Evolutionary conservation across 1,140 invertebrate species (phyloP), one percentile per base, ranked within the genome.

Genomic region (Heterodera carotae): DNA sequence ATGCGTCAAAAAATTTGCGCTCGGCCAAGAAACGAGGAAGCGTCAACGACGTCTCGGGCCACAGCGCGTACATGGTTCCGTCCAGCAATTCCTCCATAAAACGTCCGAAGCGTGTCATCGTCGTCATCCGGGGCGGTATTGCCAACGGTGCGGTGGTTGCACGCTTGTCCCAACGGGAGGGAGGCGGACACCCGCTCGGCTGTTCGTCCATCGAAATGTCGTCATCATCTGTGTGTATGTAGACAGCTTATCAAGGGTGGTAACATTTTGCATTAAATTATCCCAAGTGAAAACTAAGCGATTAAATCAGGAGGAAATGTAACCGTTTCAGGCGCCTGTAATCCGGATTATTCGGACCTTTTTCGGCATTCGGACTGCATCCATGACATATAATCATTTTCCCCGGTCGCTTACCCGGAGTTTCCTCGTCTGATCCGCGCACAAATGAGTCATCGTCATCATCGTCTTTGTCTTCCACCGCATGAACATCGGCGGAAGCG

Each of bases 21-120:
- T 84, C 71, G 15, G 79, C 81, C 62, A 82, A 53, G 73, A 82
- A 82, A 29, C 82, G 53, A 7, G 81, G 82, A 18, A 82, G 56
- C 22, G 73, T 73, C 53, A 82, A n/a, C n/a, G 82, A 43, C 7
- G 69, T 80, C 34, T 82, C 82, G 25, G 81, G 81, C 81, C 80
- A 81, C 33, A 81, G 74, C 34, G 66, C 34, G 60, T 56, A 59
- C 10, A 77, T 43, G 33, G 60, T 34, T 27, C 74, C 75, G 59
- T 67, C 33, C 48, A 79, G 8, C 34, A 76, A 53, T 29, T 69
- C 62, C 33, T 56, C 64, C 34, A 69, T n/a, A 7, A 36, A 69
- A 69, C 67, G 33, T 6, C 27, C 29, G 31, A 66, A 64, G 18
- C 62, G 43, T 4, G 48, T 62, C n/a, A 0, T 18, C 34, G 27